A percentile compares a stretch with the other conserved stretches of the same genome.
phyloP scores from a whole-genome alignment of 2,888 invertebrate genomes.

The Hydrotaea diabolus region DNA sequence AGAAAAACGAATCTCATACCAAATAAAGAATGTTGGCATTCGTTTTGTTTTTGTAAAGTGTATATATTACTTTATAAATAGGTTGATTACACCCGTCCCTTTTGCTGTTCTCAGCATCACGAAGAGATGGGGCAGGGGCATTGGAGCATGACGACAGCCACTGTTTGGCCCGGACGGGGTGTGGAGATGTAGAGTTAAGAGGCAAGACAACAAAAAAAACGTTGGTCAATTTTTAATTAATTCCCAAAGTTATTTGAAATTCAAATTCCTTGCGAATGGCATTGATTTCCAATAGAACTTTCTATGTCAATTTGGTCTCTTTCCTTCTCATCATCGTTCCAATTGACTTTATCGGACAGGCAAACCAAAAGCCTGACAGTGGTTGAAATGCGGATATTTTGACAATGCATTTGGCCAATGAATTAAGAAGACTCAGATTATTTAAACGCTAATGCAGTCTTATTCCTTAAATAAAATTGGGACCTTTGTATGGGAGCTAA shows the following conservation, averaged over 20 bases:
- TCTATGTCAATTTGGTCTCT: conserved; percentile 4
- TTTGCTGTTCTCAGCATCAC: conserved; percentile 2
- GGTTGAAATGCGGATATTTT: background rate
- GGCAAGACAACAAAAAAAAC: conserved; percentile 3
- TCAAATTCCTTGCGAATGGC: conserved; percentile 46
- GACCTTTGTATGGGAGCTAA: too few species aligned
- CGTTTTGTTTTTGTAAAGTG: conserved; percentile 20
- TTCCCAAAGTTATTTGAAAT: conserved; percentile 53
- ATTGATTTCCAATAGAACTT: conserved; percentile 46
- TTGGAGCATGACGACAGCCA: background rate
- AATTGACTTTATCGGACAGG: background rate
- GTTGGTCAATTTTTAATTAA: conserved; percentile 58
- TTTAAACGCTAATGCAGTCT: too few species aligned
- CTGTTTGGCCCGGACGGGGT: background rate
- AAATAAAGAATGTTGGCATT: background rate
- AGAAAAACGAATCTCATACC: background rate
- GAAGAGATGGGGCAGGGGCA: background rate
- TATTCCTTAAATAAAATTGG: too few species aligned
- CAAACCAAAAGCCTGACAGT: background rate
- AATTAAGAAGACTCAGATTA: too few species aligned
- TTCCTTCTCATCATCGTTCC: background rate
- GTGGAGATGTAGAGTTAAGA: background rate
- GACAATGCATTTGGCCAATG: too few species aligned
- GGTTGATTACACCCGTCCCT: conserved; percentile 37
- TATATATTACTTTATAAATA: conserved; percentile 35